These are phyloP conservation scores for Platyscapa corneri DNA, from an alignment of 1,140 invertebrate species.

Conservation along the genomic window DNA sequence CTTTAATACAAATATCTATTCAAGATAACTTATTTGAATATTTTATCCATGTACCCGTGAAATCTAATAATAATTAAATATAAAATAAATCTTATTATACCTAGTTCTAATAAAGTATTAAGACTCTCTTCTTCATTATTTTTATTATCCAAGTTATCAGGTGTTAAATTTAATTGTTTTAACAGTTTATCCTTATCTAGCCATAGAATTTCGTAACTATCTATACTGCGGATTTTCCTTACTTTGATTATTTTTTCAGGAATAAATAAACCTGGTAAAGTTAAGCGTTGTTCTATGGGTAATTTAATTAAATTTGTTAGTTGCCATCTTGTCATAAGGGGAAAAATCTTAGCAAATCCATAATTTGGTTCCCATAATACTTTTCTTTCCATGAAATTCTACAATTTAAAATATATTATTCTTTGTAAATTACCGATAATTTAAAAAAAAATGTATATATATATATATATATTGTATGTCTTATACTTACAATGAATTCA, in stretches of 20 bases:
- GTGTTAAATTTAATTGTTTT: constrained; percentile 76
- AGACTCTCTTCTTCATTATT: constrained; percentile 54
- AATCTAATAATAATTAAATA: neutral
- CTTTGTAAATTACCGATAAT: constrained; percentile 4
- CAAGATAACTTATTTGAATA: neutral
- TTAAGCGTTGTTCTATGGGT: constrained; percentile 53
- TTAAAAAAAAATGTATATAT: neutral
- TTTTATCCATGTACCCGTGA: neutral
- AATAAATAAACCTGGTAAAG: constrained; percentile 61
- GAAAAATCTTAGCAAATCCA: constrained; percentile 85
- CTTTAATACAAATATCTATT: neutral
- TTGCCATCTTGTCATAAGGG: constrained; percentile 84
- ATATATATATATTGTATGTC: neutral
- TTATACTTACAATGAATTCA: constrained; percentile 78
- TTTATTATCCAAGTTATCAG: constrained; percentile 62
- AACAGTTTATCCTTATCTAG: constrained; percentile 75
- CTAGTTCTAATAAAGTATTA: constrained; percentile 51
- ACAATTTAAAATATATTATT: constrained; percentile 56
- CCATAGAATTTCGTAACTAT: constrained; percentile 85
- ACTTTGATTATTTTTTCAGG: constrained; percentile 78
- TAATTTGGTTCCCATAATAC: constrained; percentile 85
- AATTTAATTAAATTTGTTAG: constrained; percentile 70
- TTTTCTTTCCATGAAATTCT: constrained; percentile 80
- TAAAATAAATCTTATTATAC: neutral
- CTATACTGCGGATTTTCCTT: constrained; percentile 78